phyloP scores from a whole-genome alignment of 2,888 invertebrate genomes.

The Oithona nana region DNA sequence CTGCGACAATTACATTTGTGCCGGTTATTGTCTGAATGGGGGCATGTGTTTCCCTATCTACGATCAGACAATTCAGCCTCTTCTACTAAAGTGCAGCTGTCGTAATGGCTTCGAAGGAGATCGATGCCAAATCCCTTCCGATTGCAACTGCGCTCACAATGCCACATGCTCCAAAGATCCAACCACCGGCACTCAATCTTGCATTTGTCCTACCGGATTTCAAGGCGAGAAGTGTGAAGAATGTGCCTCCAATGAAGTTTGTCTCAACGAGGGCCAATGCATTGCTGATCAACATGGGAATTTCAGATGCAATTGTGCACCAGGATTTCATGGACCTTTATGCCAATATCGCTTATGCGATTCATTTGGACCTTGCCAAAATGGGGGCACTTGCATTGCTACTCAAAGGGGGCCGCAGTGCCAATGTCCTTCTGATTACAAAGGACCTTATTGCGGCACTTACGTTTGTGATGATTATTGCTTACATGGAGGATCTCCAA shows the following conservation, averaged over 20 bases:
- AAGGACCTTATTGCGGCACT: conserved; percentile 21
- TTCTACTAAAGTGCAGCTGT: not conserved
- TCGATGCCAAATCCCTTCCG: conserved; percentile 32
- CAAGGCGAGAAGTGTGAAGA: conserved; percentile 44
- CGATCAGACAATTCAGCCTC: not conserved
- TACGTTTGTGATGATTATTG: conserved; percentile 18
- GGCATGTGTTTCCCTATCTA: conserved; percentile 7
- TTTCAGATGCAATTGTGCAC: conserved; percentile 17
- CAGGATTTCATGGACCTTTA: conserved; percentile 18
- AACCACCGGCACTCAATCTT: conserved; percentile 23
- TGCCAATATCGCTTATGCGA: conserved; percentile 18
- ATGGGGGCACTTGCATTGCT: conserved; percentile 37
- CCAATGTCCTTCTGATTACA: conserved; percentile 20
- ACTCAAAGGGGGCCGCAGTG: conserved; percentile 24
- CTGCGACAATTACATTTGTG: conserved; percentile 49
- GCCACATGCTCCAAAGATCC: conserved; percentile 26
- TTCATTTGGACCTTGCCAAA: conserved; percentile 27
- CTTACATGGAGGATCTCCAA: not conserved
- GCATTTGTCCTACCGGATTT: conserved; percentile 42
- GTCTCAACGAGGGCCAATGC: conserved; percentile 39
- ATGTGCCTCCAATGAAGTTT: conserved; percentile 34
- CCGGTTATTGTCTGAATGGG: conserved; percentile 27
- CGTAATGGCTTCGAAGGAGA: not conserved
- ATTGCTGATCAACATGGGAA: conserved; percentile 13
- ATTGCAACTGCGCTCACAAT: conserved; percentile 47